Conservation (phyloP, 2,888 invertebrate species). For the Rosalia funebris region DNA sequence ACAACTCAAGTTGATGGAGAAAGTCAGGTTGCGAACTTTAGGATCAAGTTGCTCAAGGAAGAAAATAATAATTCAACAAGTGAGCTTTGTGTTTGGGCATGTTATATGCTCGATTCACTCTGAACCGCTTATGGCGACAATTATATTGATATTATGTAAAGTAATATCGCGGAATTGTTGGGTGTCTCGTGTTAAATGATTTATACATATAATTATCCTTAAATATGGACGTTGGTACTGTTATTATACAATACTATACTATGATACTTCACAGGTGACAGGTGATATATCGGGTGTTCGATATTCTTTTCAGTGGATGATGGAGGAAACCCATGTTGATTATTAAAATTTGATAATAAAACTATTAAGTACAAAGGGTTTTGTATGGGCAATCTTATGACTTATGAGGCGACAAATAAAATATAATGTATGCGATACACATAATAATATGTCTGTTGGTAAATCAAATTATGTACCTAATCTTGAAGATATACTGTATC, state of each 20-base stretch:
- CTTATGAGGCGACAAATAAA: no score
- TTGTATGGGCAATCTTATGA: no score
- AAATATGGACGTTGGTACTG: constrained; percentile 1
- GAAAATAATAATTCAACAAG: constrained; percentile 45
- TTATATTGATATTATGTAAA: constrained; percentile 50
- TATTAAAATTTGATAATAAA: no score
- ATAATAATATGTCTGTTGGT: no score
- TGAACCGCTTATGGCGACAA: constrained; percentile 40
- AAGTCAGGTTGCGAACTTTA: constrained; percentile 25
- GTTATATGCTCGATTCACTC: constrained; percentile 33
- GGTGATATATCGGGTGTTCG: not conserved
- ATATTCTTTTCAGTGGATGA: no score
- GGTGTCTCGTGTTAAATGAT: constrained; percentile 38
- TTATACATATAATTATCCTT: constrained; percentile 30
- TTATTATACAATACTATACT: not conserved
- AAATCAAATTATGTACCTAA: no score
- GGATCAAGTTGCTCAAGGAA: constrained; percentile 39
- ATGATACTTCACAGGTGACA: not conserved
- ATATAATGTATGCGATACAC: no score
- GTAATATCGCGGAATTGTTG: constrained; percentile 40
- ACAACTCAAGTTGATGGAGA: constrained; percentile 20
- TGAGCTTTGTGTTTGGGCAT: constrained; percentile 37
- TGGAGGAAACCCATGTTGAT: no score
- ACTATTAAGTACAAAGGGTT: no score
- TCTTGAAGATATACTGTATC: no score